Percentiles rank a stretch among this genome's conserved stretches.
These are phyloP conservation scores for Venustoraphidia nigricollis DNA, from an alignment of 2,888 invertebrate species.

Conservation along the genomic window DNA sequence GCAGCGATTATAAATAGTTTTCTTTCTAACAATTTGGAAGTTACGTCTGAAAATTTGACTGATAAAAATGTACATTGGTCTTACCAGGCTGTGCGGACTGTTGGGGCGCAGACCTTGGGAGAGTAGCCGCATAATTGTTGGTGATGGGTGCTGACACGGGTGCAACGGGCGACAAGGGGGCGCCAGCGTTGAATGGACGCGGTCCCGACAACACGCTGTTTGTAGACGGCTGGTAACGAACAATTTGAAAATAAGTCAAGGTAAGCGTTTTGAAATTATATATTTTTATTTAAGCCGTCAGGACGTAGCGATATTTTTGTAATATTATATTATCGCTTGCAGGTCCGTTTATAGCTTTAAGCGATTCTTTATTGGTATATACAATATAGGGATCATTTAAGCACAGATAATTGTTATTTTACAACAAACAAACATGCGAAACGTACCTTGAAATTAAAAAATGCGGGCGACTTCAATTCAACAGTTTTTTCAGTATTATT, in stretches of 20 bases:
- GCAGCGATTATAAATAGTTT: no score
- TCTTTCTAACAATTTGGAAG: no score
- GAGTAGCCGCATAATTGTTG: slow-evolving; percentile 8
- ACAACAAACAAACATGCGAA: neutral
- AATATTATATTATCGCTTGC: no score
- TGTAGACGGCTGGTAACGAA: neutral
- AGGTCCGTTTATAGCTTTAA: no score
- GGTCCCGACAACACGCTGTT: slow-evolving; percentile 39
- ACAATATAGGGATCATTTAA: no score
- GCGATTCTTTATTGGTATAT: no score
- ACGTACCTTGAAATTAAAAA: neutral
- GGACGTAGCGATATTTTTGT: no score
- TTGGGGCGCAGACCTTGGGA: slow-evolving; percentile 13
- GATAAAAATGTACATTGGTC: neutral
- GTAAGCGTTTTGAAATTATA: no score
- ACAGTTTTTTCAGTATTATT: neutral
- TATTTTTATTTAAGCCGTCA: no score
- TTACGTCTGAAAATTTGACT: no score
- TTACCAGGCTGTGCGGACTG: slow-evolving; percentile 2
- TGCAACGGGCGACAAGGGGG: slow-evolving; percentile 38
- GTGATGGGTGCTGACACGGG: slow-evolving; percentile 25
- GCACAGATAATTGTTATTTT: neutral
- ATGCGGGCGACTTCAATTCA: no score
- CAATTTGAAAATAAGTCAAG: no score
- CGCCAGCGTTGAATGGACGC: slow-evolving; percentile 40